Percentiles rank a stretch among this genome's conserved stretches.
Conservation (phyloP, 2,113 vertebrate species). For the Corynorhinus townsendii region DNA sequence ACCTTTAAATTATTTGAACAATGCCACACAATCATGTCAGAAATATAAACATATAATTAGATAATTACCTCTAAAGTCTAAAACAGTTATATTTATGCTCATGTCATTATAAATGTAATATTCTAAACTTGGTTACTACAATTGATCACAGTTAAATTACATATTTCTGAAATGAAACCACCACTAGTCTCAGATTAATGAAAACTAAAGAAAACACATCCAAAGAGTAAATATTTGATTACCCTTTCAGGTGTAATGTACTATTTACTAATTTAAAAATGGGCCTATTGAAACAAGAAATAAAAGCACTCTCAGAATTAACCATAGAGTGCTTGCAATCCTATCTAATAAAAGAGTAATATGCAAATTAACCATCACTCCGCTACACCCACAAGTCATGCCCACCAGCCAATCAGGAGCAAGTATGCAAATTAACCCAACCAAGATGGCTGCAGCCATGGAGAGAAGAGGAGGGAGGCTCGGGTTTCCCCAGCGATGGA, state of each 20-base stretch:
- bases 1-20: slow-evolving; percentile 44
- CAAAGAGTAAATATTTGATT: slow-evolving; percentile 29
- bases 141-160: slow-evolving; percentile 24
- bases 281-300: background rate
- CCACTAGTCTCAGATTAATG: slow-evolving; percentile 24
- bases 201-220: slow-evolving; percentile 13
- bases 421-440: too few relatives aligned
- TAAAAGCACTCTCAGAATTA: slow-evolving; percentile 11
- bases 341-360: too few relatives aligned
- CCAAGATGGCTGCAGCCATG: too few relatives aligned
- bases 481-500: too few relatives aligned
- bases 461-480: too few relatives aligned
- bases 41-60: slow-evolving; percentile 51
- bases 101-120: slow-evolving; percentile 31
- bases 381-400: too few relatives aligned
- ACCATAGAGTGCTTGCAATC: background rate
- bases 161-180: slow-evolving; percentile 49
- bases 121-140: slow-evolving; percentile 13
- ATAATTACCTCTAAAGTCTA: slow-evolving; percentile 37
- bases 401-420: too few relatives aligned
- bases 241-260: background rate
- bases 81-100: slow-evolving; percentile 22
- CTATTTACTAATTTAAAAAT: slow-evolving; percentile 44
- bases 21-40: slow-evolving; percentile 15
- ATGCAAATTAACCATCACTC: too few relatives aligned